Evolutionary conservation across 1,140 invertebrate genomes (phyloP), one percentile per base, ranked within the genome.

Genomic region (Drosophila burlai): DNA sequence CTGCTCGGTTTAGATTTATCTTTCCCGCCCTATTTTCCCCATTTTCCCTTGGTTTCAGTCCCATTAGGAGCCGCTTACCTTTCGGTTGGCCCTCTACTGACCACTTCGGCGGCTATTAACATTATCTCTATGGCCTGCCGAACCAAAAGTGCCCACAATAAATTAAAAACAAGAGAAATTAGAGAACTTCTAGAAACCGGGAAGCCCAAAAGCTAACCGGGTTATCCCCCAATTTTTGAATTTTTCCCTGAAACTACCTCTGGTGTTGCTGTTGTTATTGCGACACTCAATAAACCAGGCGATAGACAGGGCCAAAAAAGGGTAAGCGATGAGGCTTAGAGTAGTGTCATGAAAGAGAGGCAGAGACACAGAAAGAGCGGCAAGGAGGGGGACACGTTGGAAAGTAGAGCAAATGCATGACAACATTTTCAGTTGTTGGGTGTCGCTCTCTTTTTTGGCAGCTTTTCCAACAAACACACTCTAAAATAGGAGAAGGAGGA

Each of bases 341-440:
- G 54, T 7, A 18, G 52, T 34, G 31, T 6, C 29, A 15, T 10
- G 65, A 65, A 16, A 4, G 4, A 15, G 45, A 72, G 42, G 42
- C 15, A 3, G 34, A 36, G 10, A 11, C 34, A 24, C 24, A 24
- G 24, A 24, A 24, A 4, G 4, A 15, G 45, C 60, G 42, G 42
- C 15, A 3, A 7, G 2, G 16, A 9, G 8, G 42, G 42, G 36
- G 21, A 10, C 15, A 13, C 21, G 11, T 24, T 40, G 46, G 15
- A 74, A 71, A 61, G 55, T 74, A 36, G 71, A 73, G 71, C 71
- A 73, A 73, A 73, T 73, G 67, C 69, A 73, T 73, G 67, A 73
- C 67, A 74, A 74, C 71, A 74, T 74, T 74, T 74, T 74, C 55
- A 42, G 67, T 73, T 61, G 71, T 74, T 73, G 69, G 69, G 69